These are phyloP conservation scores for Platynereis dumerilii DNA, from an alignment of 2,888 invertebrate genomes.

Conservation along the genomic window DNA sequence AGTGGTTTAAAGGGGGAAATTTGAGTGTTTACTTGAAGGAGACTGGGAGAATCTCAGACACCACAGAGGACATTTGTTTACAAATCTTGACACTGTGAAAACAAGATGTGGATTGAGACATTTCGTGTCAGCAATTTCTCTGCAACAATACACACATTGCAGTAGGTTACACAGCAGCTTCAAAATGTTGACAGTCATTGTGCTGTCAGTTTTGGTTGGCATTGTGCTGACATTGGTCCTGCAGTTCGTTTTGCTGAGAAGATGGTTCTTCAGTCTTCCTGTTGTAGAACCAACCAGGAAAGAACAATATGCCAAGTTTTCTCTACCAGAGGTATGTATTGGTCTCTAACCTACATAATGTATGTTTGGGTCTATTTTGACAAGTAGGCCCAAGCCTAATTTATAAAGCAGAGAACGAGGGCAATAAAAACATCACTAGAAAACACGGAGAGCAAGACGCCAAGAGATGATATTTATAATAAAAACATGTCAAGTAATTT, in stretches of 20 bases:
- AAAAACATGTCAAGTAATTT: too few species aligned
- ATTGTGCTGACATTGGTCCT: constrained; percentile 37
- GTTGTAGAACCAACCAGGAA: constrained; percentile 20
- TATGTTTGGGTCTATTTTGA: not conserved
- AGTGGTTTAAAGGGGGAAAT: too few species aligned
- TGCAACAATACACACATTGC: too few species aligned
- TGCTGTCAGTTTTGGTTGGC: constrained; percentile 39
- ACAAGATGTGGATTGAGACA: not conserved
- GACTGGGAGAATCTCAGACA: too few species aligned
- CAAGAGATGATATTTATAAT: too few species aligned
- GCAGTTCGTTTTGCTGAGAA: constrained; percentile 36
- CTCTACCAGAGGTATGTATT: constrained; percentile 38
- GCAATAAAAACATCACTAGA: too few species aligned
- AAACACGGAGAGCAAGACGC: too few species aligned
- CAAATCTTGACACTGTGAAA: too few species aligned
- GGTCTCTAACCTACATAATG: not conserved
- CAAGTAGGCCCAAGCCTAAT: too few species aligned
- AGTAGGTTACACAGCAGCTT: not conserved
- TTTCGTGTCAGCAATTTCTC: not conserved
- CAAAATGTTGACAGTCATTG: constrained; percentile 37
- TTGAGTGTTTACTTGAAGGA: too few species aligned
- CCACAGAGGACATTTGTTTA: too few species aligned
- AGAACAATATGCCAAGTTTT: constrained; percentile 36
- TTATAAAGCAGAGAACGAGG: too few species aligned
- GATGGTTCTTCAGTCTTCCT: constrained; percentile 37